phyloP scores from a whole-genome alignment of 2,797 vertebrate species.

The Varecia variegata region DNA sequence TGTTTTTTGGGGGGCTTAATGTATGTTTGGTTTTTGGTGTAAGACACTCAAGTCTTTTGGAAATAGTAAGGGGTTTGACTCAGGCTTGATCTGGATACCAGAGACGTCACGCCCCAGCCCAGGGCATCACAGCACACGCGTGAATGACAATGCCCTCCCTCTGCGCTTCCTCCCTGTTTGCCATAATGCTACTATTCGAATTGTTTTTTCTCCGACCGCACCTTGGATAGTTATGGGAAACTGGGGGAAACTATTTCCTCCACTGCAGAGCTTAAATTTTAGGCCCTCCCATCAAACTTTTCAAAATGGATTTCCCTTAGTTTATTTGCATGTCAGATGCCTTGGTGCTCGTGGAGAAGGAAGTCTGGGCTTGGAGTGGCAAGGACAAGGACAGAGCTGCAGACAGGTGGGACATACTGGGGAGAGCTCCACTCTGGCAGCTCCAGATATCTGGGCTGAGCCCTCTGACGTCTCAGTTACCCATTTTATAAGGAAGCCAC shows the following conservation, averaged over 20 bases:
- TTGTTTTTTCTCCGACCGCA: neutral
- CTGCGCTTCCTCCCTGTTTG: neutral
- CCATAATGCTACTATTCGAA: neutral
- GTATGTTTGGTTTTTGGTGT: neutral
- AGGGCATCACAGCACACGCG: accelerated
- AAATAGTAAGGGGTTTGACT: neutral
- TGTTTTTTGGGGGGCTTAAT: neutral
- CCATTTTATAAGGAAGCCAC: neutral
- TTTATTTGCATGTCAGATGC: neutral
- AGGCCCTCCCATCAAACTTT: neutral
- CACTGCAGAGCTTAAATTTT: neutral
- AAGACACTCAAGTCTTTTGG: neutral
- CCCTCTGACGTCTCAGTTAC: neutral
- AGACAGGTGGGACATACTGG: accelerated
- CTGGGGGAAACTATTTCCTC: neutral
- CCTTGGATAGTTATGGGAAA: neutral
- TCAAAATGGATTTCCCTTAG: neutral
- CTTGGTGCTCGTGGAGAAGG: neutral
- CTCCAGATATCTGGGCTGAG: neutral
- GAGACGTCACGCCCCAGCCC: accelerated
- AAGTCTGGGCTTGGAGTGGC: neutral
- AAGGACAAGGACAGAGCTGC: too few species aligned
- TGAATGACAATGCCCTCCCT: neutral
- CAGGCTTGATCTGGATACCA: neutral
- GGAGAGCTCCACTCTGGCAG: too few species aligned